Evolutionary conservation across 2,113 vertebrate genomes (phyloP).

Genomic region (Penelope pileata): DNA sequence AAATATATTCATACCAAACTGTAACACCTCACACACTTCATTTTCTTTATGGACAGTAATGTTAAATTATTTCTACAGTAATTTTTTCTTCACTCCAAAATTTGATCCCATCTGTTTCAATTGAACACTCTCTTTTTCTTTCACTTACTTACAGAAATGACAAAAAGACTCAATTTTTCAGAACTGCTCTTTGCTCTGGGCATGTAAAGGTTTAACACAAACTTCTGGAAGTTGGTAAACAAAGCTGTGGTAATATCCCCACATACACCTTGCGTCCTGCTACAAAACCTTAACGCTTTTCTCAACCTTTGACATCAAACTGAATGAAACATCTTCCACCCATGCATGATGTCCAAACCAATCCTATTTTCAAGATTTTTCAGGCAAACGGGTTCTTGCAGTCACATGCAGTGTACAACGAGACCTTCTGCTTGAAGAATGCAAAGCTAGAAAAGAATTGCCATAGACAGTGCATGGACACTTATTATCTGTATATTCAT

Average conservation of each 20-base stretch:
- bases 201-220: background rate
- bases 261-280: rapidly evolving
- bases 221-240: background rate
- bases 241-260: background rate
- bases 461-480: background rate
- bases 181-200: background rate
- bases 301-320: background rate
- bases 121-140: background rate
- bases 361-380: background rate
- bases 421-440: background rate
- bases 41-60: background rate
- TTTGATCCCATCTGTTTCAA: background rate
- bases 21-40: background rate
- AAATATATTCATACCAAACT: background rate
- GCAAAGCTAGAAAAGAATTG: background rate
- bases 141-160: background rate
- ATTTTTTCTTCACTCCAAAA: background rate
- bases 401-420: background rate
- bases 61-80: background rate
- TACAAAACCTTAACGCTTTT: background rate
- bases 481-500: background rate
- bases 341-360: background rate
- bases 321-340: background rate
- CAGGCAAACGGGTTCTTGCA: background rate
- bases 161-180: background rate